A percentile compares a stretch with the other conserved stretches of the same genome.
These are phyloP conservation scores for Harpagoxenus sublaevis DNA, from an alignment of 2,888 invertebrate species.

Conservation along the genomic window DNA sequence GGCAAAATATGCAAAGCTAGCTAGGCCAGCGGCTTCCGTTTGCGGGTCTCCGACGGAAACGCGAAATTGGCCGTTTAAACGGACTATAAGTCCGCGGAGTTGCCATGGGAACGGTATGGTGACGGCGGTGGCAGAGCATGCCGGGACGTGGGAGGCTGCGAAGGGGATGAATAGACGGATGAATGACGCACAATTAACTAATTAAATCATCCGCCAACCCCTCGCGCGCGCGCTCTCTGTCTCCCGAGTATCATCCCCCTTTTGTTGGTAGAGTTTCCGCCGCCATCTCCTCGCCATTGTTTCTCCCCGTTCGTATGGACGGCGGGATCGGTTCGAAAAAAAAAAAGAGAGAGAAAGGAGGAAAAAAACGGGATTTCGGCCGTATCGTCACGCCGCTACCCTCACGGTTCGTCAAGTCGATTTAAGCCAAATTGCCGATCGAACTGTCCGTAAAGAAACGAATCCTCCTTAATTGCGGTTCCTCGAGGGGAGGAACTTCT, in stretches of 20 bases:
- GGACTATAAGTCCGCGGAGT: constrained; percentile 76
- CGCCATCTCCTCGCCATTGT: constrained; percentile 79
- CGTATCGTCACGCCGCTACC: constrained; percentile 42
- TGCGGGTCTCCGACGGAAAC: constrained; percentile 50
- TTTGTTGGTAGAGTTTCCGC: constrained; percentile 78
- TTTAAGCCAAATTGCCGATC: constrained; percentile 63
- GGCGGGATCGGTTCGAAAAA: constrained; percentile 29
- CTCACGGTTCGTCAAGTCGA: constrained; percentile 65
- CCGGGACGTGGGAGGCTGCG: constrained; percentile 72
- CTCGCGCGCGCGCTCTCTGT: constrained; percentile 77
- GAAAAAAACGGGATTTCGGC: neutral
- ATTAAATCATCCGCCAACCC: constrained; percentile 85
- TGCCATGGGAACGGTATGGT: constrained; percentile 78
- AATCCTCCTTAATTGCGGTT: constrained; percentile 66
- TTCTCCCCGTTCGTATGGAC: constrained; percentile 63
- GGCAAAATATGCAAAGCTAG: neutral
- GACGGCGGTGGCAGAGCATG: constrained; percentile 63
- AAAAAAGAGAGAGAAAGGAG: neutral
- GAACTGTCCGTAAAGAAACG: constrained; percentile 58
- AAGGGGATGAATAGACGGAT: constrained; percentile 86
- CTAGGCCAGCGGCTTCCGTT: constrained; percentile 5
- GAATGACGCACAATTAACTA: constrained; percentile 86
- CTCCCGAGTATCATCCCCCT: constrained; percentile 83
- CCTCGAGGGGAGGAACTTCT: constrained; percentile 31
- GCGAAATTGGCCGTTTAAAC: constrained; percentile 69